Evolutionary conservation across 2,113 vertebrate genomes (phyloP).

Genomic region (Turdus rufiventris): DNA sequence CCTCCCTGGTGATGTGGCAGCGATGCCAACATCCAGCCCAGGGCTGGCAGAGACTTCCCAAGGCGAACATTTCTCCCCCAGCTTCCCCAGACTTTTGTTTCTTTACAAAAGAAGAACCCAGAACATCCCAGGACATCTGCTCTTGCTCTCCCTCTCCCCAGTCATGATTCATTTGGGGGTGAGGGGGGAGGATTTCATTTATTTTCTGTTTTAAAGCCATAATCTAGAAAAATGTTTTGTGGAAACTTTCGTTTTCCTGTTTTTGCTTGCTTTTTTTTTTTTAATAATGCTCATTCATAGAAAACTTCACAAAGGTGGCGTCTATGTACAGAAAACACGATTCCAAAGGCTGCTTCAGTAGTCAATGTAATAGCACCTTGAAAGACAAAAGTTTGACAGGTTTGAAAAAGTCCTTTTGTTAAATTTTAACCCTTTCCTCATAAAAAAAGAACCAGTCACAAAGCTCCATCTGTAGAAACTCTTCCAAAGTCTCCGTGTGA

Average conservation of each 20-base stretch:
- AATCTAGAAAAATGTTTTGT: conserved; percentile 64
- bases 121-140: conserved; percentile 10
- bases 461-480: conserved; percentile 8
- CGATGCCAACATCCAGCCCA: neutral
- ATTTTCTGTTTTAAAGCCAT: conserved; percentile 70
- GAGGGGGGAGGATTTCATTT: neutral
- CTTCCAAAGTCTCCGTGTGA: neutral
- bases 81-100: neutral
- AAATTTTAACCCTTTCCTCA: conserved; percentile 33
- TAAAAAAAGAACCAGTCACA: neutral
- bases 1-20: neutral
- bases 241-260: conserved; percentile 7
- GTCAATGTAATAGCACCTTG: conserved; percentile 85
- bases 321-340: conserved; percentile 68
- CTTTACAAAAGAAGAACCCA: conserved; percentile 37
- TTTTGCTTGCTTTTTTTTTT: conserved; percentile 53
- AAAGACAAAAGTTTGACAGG: conserved; percentile 62
- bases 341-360: conserved; percentile 71
- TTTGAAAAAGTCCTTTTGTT: conserved; percentile 46
- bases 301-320: conserved; percentile 72
- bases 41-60: neutral
- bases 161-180: neutral
- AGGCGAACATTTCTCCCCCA: neutral
- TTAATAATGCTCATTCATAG: conserved; percentile 69
- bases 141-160: conserved; percentile 14